phyloP scores from a whole-genome alignment of 2,888 invertebrate genomes.

The Apodemia duryi region DNA sequence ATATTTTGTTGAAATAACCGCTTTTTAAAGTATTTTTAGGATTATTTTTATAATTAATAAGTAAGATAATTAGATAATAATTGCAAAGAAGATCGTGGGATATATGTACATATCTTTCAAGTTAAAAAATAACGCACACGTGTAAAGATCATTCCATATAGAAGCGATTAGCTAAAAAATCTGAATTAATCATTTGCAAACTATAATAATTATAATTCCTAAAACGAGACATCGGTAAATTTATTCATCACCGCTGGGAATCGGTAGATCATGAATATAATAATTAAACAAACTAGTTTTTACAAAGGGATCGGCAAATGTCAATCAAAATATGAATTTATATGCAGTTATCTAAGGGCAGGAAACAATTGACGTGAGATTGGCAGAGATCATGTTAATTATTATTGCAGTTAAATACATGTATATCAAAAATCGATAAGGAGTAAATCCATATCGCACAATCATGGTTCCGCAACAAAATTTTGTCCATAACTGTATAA shows the following conservation, averaged over 20 bases:
- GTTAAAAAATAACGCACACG: too few species aligned
- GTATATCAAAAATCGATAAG: constrained; percentile 33
- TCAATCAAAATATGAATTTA: constrained; percentile 62
- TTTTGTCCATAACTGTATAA: not conserved
- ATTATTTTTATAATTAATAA: too few species aligned
- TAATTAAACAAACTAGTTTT: constrained; percentile 54
- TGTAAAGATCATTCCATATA: too few species aligned
- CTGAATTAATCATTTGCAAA: not conserved
- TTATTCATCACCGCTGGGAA: constrained; percentile 32
- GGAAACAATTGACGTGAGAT: constrained; percentile 46
- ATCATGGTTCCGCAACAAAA: not conserved
- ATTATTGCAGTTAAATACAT: constrained; percentile 49
- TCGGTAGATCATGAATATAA: constrained; percentile 40
- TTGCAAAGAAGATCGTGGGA: too few species aligned
- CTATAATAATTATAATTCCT: constrained; percentile 18
- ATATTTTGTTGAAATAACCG: too few species aligned
- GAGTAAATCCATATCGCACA: not conserved
- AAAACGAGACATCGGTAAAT: constrained; percentile 24
- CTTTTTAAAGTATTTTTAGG: too few species aligned
- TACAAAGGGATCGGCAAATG: constrained; percentile 45
- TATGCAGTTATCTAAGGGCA: constrained; percentile 36
- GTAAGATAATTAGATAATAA: too few species aligned
- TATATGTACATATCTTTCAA: too few species aligned
- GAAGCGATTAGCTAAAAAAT: too few species aligned
- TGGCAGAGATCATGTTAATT: constrained; percentile 60